Evolutionary conservation across 2,113 vertebrate genomes (phyloP), one percentile per base, ranked within the genome.

Genomic region (Natator depressus): DNA sequence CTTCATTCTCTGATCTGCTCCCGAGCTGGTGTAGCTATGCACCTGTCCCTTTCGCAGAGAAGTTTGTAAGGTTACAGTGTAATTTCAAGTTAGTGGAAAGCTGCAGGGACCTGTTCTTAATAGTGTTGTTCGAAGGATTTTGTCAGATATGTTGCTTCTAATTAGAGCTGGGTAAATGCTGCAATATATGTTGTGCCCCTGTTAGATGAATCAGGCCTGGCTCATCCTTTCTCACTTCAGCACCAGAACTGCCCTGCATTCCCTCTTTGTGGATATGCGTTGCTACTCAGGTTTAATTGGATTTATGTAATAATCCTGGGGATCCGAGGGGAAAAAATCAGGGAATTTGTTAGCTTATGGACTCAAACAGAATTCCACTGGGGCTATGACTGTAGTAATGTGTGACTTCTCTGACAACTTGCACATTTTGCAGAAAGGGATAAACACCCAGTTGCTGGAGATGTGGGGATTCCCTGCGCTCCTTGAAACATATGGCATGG

Each of bases 401-500:
- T 42, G 24, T 46, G 46, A 78, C 13, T 96, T 83, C 93, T 95
- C 89, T 92, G 93, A 6, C 82, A 83, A n/a, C 90, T 89, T 54
- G 11, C 47, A 42, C 96, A 92, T 91, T 38, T 1, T 92, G 95
- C 84, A 95, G 50, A 62, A 82, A 79, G 0, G 75, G 90, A 83
- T 91, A 79, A 93, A 57, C 0, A 4, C 79, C 87, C 89, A 7
- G 13, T 50, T 47, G 38, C 54, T 96, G 96, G 93, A 92, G 95
- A 0, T 42, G 57, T 80, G 79, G 90, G 96, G 62, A 46, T 96
- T 96, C 97, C 92, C 96, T 81, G 38, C 49, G 83, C 93, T 97
- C 53, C 95, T 95, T 50, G 42, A 65, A 97, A 93, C 96, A 95
- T 96, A 95, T 93, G 96, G 96, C 54, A 76, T n/a, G 89, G 87